Percentiles rank a stretch among this genome's conserved stretches.
Evolutionary conservation across 2,797 vertebrate genomes (phyloP).

Genomic region (Emydoidea blandingii): DNA sequence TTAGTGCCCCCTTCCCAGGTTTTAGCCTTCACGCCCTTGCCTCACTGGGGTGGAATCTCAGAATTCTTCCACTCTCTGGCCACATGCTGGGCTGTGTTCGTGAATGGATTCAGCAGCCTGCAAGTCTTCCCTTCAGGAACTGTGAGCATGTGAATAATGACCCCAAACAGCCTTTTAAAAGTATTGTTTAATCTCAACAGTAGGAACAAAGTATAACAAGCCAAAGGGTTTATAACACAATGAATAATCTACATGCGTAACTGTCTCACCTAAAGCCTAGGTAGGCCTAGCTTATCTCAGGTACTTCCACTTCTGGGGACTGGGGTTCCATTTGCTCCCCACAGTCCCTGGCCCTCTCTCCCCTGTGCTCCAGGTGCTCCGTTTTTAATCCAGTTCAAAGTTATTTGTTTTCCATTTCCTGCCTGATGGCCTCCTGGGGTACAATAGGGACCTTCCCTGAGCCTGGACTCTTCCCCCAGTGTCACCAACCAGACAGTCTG

Average conservation of each 20-base stretch:
- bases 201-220: neutral
- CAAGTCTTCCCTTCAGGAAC: neutral
- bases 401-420: neutral
- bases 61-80: neutral
- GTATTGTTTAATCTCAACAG: neutral
- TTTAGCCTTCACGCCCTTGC: neutral
- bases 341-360: neutral
- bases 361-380: neutral
- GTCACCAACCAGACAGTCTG: rapidly evolving
- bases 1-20: neutral
- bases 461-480: neutral
- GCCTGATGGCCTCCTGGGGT: neutral
- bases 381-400: neutral
- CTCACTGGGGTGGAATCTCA: neutral
- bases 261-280: neutral
- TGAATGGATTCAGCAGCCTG: neutral
- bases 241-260: neutral
- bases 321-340: neutral
- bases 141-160: neutral
- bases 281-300: no score
- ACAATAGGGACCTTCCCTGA: neutral
- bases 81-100: neutral
- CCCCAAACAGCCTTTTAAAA: neutral
- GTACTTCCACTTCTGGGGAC: neutral
- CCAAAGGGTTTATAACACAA: neutral